Base-by-base conservation (phyloP, 2,113 vertebrate species). In the Scortum barcoo region DNA sequence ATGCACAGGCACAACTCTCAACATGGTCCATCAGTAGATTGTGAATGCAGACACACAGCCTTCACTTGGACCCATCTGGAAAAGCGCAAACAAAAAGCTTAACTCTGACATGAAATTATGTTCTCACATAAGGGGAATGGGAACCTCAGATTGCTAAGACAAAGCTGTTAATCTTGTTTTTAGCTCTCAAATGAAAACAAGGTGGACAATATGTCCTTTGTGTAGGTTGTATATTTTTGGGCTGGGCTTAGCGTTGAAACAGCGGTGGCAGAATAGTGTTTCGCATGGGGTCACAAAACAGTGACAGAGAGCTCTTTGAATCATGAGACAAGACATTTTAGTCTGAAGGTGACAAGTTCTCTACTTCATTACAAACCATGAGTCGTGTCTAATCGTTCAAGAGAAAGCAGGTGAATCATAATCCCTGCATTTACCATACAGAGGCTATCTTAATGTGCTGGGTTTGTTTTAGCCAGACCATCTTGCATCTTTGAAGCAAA, bases 1-100 rank as follows among this genome's bases (percentile, higher is more conserved):
- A 86, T 86, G 84, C 78, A 63, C 30, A 50, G 58, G 17, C 89
- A 88, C 83, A 81, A n/a, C 58, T 44, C n/a, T 65, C 40, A 40
- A 7, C 58, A 28, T 57, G 42, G 48, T 71, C 54, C 28, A 71
- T 70, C 51, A 28, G 38, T 10, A 22, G n/a, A 72, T 38, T 38
- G 8, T 66, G 7, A 63, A 81, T 73, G 53, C 56, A 80, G 33
- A 73, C 72, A 48, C 63, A 67, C 44, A 54, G 22, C 16, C 69
- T 40, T 58, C 44, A 40, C 26, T 53, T 67, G 14, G 53, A 77
- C 9, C 76, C 79, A 87, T 80, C 63, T 83, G 69, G 60, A 61
- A 33, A 50, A 71, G 22, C 2, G 1, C 13, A 69, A 36, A 67
- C 26, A 33, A 40, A 40, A 72, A 40, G n/a, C 19, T 57, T 28